Evolutionary conservation across 2,797 vertebrate species (phyloP).

Genomic region (Pangasius larnaudii): DNA sequence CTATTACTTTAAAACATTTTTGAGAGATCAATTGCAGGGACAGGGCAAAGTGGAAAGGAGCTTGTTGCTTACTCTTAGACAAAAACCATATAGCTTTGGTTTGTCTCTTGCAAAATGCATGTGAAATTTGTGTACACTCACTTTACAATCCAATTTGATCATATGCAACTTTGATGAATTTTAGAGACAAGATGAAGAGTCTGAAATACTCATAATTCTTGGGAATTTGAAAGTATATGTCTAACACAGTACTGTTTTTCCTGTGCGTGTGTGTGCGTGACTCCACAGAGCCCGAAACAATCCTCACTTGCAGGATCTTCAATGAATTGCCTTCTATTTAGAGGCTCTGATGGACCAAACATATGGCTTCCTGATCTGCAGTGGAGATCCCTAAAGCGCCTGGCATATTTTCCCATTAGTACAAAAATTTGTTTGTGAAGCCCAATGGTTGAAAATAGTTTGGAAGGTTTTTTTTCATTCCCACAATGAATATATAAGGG

Average conservation of each 20-base stretch:
- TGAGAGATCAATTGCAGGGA: not conserved
- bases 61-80: not conserved
- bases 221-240: not conserved
- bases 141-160: not conserved
- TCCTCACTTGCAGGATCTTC: slow-evolving; percentile 37
- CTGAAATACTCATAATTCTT: not conserved
- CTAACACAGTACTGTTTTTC: not conserved
- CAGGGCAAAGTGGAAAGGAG: not conserved
- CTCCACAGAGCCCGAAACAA: slow-evolving; percentile 34
- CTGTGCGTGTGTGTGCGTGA: not conserved
- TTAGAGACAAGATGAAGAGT: not conserved
- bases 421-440: not conserved
- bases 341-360: slow-evolving; percentile 38
- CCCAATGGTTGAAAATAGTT: not conserved
- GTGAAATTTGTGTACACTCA: not conserved
- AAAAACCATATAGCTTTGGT: not conserved
- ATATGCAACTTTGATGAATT: not conserved
- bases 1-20: not conserved
- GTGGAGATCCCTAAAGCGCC: slow-evolving; percentile 13
- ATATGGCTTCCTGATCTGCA: slow-evolving; percentile 2
- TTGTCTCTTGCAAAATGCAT: not conserved
- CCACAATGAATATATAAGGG: not conserved
- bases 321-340: slow-evolving; percentile 63
- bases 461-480: not conserved
- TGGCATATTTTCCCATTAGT: slow-evolving; percentile 18